These are phyloP conservation scores for Melozone crissalis DNA, from an alignment of 2,113 vertebrate genomes.

Conservation along the genomic window DNA sequence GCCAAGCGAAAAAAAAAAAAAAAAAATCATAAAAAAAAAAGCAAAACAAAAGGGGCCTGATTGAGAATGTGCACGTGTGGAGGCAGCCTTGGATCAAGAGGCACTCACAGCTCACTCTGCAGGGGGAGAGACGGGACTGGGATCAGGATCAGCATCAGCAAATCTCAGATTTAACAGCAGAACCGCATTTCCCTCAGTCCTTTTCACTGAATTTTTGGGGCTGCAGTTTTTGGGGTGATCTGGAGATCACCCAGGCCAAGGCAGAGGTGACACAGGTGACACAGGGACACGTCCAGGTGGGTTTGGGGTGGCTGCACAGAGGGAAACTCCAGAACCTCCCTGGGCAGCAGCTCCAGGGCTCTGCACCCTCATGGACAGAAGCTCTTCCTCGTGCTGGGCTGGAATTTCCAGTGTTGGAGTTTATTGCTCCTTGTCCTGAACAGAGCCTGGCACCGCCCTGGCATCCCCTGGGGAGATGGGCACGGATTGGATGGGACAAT, in stretches of 20 bases:
- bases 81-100: neutral
- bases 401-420: no score
- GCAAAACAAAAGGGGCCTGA: conserved; percentile 68
- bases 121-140: neutral
- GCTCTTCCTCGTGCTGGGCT: no score
- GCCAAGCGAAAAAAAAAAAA: neutral
- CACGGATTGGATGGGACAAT: no score
- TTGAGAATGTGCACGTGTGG: conserved; percentile 54
- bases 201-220: fast-evolving
- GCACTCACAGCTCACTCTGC: neutral
- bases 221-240: neutral
- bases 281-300: no score
- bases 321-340: no score
- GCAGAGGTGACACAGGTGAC: neutral
- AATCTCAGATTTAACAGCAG: neutral
- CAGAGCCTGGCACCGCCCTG: no score
- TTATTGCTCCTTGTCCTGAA: no score
- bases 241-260: neutral
- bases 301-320: no score
- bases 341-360: no score
- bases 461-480: no score
- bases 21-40: neutral
- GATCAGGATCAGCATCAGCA: neutral
- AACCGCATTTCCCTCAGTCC: fast-evolving
- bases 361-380: no score